Percentiles rank a stretch among this genome's conserved stretches.
Conservation (phyloP, 2,113 vertebrate species). For the Pseudorectes ferrugineus region DNA sequence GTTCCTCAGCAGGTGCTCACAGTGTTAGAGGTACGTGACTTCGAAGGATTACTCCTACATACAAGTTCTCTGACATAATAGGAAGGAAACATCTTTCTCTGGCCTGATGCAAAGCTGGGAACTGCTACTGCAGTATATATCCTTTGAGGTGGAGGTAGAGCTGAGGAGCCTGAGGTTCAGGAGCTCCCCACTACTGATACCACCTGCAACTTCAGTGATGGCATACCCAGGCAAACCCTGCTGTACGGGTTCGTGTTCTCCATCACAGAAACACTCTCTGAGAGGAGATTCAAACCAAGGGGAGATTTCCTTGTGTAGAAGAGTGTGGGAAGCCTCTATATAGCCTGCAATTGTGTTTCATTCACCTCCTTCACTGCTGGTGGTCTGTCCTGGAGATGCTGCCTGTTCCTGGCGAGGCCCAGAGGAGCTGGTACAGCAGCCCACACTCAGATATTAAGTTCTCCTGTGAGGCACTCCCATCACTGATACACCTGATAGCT, state of each 20-base stretch:
- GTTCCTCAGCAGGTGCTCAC: constrained; percentile 2
- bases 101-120: not conserved
- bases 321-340: not conserved
- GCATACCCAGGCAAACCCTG: not conserved
- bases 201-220: accelerated
- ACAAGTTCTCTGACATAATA: not conserved
- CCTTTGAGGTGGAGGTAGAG: not conserved
- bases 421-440: not conserved
- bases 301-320: not conserved
- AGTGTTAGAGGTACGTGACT: not conserved
- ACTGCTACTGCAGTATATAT: not conserved
- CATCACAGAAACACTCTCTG: not conserved
- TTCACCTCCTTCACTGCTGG: not conserved
- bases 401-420: not conserved
- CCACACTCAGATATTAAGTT: not conserved
- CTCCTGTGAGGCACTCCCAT: not conserved
- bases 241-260: not conserved
- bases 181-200: not conserved
- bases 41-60: not conserved
- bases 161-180: not conserved
- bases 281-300: not conserved
- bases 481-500: not conserved
- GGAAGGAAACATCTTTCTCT: not conserved
- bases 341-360: not conserved
- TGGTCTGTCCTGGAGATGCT: not conserved